phyloP scores from a whole-genome alignment of 1,140 invertebrate genomes.

The Trachelipus rathkii region DNA sequence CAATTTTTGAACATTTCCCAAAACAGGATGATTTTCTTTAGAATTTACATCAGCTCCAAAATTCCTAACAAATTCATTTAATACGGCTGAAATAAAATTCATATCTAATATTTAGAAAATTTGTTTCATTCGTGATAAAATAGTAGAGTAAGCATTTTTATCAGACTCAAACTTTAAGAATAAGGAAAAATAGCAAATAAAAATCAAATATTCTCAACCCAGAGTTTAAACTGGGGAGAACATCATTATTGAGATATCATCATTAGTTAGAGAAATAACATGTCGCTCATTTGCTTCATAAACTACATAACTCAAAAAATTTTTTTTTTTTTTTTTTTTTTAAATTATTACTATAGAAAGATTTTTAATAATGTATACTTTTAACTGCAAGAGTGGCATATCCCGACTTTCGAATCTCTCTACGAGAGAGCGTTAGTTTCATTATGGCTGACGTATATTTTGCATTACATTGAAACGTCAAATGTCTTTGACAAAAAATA shows the following conservation, averaged over 20 bases:
- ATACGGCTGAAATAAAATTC: background rate
- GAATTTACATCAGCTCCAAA: background rate
- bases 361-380: too few species aligned
- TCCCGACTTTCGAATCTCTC: too few species aligned
- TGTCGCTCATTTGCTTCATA: too few species aligned
- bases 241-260: background rate
- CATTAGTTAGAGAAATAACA: too few species aligned
- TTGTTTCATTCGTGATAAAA: background rate
- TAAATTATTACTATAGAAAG: too few species aligned
- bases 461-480: too few species aligned
- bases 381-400: too few species aligned
- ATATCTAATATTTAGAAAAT: background rate
- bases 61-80: background rate
- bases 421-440: too few species aligned
- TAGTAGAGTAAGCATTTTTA: background rate
- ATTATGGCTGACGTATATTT: too few species aligned
- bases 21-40: background rate
- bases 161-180: slow-evolving; percentile 8
- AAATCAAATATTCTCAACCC: background rate
- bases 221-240: background rate
- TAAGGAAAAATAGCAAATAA: background rate
- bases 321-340: too few species aligned
- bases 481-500: too few species aligned
- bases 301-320: too few species aligned
- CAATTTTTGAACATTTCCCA: background rate